phyloP scores from a whole-genome alignment of 2,797 vertebrate species.

The Coendou prehensilis region DNA sequence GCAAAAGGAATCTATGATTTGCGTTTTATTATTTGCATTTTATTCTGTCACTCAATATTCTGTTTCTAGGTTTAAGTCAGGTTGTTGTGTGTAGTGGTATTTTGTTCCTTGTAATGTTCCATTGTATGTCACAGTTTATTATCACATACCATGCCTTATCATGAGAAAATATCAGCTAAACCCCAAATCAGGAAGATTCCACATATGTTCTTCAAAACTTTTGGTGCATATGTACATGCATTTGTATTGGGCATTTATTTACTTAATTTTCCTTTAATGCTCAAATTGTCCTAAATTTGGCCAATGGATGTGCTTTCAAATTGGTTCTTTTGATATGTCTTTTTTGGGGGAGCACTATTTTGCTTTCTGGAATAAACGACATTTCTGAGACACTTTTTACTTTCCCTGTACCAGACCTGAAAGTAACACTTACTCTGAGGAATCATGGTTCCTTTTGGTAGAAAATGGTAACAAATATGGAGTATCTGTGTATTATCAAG shows the following conservation, averaged over 20 bases:
- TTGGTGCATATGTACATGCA: rapidly evolving
- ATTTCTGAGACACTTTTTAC: neutral
- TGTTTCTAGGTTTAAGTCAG: neutral
- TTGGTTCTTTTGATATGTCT: neutral
- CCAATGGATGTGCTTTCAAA: neutral
- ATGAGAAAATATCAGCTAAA: neutral
- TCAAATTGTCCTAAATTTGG: neutral
- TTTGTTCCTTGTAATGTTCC: neutral
- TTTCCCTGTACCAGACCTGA: too few relatives aligned
- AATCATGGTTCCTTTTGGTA: neutral
- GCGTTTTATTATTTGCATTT: neutral
- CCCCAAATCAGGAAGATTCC: neutral
- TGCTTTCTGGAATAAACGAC: neutral
- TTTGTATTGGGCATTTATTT: neutral
- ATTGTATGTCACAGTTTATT: neutral
- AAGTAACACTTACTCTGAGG: neutral
- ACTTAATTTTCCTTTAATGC: neutral
- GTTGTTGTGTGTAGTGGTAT: neutral
- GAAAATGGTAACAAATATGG: neutral
- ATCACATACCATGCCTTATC: too few relatives aligned
- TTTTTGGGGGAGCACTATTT: neutral
- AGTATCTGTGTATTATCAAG: neutral
- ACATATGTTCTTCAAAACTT: neutral
- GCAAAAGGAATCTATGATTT: neutral
- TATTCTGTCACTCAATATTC: neutral